Percentiles rank a stretch among this genome's conserved stretches.
phyloP scores from a whole-genome alignment of 2,113 vertebrate species.

The Noctilio leporinus region DNA sequence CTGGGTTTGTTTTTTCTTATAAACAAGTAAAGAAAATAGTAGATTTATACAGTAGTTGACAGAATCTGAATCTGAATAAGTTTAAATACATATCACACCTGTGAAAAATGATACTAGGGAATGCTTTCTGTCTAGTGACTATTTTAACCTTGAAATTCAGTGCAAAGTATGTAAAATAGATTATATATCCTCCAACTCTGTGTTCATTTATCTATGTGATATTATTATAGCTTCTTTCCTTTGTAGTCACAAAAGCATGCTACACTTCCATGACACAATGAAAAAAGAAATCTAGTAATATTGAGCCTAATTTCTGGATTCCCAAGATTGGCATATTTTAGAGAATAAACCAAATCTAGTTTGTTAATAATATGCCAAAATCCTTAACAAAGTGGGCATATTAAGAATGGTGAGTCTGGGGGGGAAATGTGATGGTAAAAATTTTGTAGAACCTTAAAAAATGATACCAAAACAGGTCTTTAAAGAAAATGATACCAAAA shows the following conservation, averaged over 20 bases:
- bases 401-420: neutral
- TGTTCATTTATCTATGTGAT: neutral
- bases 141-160: neutral
- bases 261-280: neutral
- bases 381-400: neutral
- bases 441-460: neutral
- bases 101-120: neutral
- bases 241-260: slow-evolving; percentile 8
- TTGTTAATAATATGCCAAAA: slow-evolving; percentile 30
- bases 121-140: neutral
- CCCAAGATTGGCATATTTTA: slow-evolving; percentile 4
- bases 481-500: neutral
- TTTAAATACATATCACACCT: neutral
- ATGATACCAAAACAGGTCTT: neutral
- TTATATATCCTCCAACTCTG: neutral
- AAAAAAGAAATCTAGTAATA: neutral
- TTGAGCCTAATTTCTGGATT: slow-evolving; percentile 23
- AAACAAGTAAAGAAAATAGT: slow-evolving; percentile 20
- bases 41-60: neutral
- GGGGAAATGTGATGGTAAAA: neutral
- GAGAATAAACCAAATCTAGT: slow-evolving; percentile 51
- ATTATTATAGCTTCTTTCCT: neutral
- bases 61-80: neutral
- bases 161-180: neutral
- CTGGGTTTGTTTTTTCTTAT: neutral